phyloP scores from a whole-genome alignment of 2,113 vertebrate genomes.

The Sinosuthora webbiana region DNA sequence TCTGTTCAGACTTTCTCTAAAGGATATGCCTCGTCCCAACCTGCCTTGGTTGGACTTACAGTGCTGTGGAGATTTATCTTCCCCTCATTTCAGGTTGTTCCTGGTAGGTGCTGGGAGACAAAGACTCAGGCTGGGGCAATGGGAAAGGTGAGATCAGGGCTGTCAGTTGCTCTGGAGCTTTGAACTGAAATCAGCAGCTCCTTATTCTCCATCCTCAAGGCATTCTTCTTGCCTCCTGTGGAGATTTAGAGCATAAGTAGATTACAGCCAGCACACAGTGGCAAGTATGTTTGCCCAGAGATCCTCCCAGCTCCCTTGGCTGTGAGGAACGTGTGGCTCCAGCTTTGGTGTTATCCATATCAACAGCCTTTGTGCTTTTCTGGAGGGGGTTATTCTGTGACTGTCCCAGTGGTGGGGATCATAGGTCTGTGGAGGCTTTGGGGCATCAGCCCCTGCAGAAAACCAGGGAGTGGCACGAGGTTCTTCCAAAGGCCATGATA shows the following conservation, averaged over 20 bases:
- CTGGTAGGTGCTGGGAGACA: background rate
- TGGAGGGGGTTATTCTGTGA: background rate
- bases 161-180: background rate
- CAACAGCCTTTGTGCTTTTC: background rate
- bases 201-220: background rate
- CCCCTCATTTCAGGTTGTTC: background rate
- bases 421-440: background rate
- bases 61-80: accelerated
- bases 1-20: background rate
- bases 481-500: background rate
- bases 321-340: accelerated
- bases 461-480: accelerated
- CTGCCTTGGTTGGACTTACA: background rate
- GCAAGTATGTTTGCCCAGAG: accelerated
- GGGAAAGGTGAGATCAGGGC: background rate
- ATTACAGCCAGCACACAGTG: background rate
- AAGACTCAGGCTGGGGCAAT: background rate
- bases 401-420: background rate
- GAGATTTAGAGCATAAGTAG: background rate
- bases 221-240: background rate
- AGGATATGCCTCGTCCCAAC: accelerated
- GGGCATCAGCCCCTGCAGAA: background rate
- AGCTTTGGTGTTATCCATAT: too few species aligned
- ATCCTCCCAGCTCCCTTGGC: background rate
- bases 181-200: background rate